These are phyloP conservation scores for Drosophila mimetica DNA, from an alignment of 2,888 invertebrate species.

Conservation along the genomic window DNA sequence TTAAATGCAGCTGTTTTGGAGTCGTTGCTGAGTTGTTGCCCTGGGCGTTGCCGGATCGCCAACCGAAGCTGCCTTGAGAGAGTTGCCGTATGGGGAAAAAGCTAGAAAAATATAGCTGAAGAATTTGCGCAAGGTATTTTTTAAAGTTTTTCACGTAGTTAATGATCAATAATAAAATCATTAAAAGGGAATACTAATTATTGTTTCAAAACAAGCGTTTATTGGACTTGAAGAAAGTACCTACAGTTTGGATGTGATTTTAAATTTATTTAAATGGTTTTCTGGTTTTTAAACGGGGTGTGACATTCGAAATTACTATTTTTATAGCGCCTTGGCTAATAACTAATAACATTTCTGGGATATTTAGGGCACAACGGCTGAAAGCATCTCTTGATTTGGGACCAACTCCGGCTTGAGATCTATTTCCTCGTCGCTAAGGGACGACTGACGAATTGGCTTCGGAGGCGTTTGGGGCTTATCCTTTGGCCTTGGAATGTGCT, in stretches of 20 bases:
- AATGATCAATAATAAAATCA: too few species aligned
- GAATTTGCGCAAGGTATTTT: too few species aligned
- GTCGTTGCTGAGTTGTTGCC: constrained; percentile 31
- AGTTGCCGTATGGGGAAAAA: background rate
- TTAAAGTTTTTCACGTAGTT: too few species aligned
- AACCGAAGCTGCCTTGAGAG: too few species aligned
- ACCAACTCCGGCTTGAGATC: background rate
- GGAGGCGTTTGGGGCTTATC: constrained; percentile 12
- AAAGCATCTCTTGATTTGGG: background rate
- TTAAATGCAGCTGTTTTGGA: constrained; percentile 46
- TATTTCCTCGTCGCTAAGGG: background rate
- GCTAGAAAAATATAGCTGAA: background rate
- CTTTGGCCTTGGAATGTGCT: background rate
- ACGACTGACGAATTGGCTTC: constrained; percentile 7
- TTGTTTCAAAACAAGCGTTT: too few species aligned
- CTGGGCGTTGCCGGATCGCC: constrained; percentile 17
- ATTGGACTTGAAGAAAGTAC: too few species aligned
- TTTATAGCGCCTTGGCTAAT: too few species aligned
- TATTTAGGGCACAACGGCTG: background rate
- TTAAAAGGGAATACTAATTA: too few species aligned
- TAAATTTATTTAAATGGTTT: background rate
- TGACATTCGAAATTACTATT: too few species aligned
- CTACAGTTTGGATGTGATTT: background rate
- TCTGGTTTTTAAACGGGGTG: background rate
- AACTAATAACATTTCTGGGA: background rate